Evolutionary conservation across 2,888 invertebrate genomes (phyloP).

Genomic region (Cheilosia impressa): DNA sequence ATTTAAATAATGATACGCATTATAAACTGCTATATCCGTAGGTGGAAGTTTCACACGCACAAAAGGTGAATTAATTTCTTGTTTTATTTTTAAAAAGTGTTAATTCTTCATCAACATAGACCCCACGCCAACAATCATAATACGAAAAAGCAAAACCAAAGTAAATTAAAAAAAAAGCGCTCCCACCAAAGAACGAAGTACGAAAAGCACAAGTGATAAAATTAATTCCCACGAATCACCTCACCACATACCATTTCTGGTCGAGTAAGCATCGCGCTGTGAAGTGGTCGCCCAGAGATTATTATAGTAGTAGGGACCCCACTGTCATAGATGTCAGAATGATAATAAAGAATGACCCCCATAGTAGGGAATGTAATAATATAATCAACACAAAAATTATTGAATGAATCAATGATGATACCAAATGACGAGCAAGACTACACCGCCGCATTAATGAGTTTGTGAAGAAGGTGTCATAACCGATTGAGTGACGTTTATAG

Average conservation of each 20-base stretch:
- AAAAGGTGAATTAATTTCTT: constrained; percentile 29
- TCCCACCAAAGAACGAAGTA: constrained; percentile 35
- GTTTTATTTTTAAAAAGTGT: constrained; percentile 42
- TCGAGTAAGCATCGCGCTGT: constrained; percentile 34
- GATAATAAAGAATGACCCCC: constrained; percentile 60
- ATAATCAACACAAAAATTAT: constrained; percentile 52
- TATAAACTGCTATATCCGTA: constrained; percentile 2
- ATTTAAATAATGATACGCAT: not conserved
- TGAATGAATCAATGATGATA: constrained; percentile 38
- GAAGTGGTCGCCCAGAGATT: constrained; percentile 10
- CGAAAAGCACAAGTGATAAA: constrained; percentile 51
- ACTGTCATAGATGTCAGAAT: constrained; percentile 56
- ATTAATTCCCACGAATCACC: constrained; percentile 61
- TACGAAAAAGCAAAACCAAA: constrained; percentile 19
- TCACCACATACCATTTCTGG: constrained; percentile 40
- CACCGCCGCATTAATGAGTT: not conserved
- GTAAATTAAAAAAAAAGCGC: constrained; percentile 29
- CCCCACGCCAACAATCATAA: constrained; percentile 55
- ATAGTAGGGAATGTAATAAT: constrained; percentile 53
- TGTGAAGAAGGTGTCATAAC: constrained; percentile 21
- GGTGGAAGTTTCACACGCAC: constrained; percentile 1
- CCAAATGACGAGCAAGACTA: not conserved
- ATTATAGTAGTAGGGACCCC: constrained; percentile 39
- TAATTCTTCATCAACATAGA: constrained; percentile 59
- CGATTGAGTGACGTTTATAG: constrained; percentile 42